Conservation (phyloP, 2,113 vertebrate genomes). For the Labrus mixtus region DNA sequence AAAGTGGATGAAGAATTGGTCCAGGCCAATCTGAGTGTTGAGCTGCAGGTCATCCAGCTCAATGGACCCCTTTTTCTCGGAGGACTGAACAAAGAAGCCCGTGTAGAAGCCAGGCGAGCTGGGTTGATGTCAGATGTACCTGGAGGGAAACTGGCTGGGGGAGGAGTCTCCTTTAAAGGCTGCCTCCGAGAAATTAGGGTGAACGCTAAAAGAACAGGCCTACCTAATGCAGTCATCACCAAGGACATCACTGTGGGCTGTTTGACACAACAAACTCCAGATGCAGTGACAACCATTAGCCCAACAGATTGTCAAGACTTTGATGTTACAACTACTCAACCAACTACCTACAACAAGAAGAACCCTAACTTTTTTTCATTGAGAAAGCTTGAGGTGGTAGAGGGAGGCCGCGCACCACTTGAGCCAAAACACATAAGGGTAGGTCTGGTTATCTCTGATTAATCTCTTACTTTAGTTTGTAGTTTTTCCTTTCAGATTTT, state of each 20-base stretch:
- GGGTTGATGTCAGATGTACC: constrained; percentile 75
- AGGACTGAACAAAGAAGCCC: constrained; percentile 79
- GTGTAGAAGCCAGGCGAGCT: constrained; percentile 72
- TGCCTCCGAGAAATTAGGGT: constrained; percentile 86
- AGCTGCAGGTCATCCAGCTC: constrained; percentile 74
- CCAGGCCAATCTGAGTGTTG: constrained; percentile 70
- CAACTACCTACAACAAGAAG: constrained; percentile 44
- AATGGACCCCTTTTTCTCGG: constrained; percentile 86
- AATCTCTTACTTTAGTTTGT: not conserved
- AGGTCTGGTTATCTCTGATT: not conserved
- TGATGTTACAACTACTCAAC: constrained; percentile 29
- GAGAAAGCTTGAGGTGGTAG: constrained; percentile 84
- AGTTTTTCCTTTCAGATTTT: not conserved
- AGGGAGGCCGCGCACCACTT: constrained; percentile 85
- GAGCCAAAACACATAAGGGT: constrained; percentile 87
- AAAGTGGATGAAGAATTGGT: constrained; percentile 83
- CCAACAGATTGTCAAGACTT: constrained; percentile 10
- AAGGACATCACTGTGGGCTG: constrained; percentile 90
- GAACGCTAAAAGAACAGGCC: constrained; percentile 82
- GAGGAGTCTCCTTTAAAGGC: constrained; percentile 89
- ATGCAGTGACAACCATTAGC: constrained; percentile 1
- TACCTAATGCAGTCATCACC: constrained; percentile 85
- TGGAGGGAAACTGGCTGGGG: constrained; percentile 64
- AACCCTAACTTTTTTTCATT: constrained; percentile 79
- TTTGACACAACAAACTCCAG: constrained; percentile 53